A percentile compares a stretch with the other conserved stretches of the same genome.
phyloP scores from a whole-genome alignment of 1,140 invertebrate species.

The Brachystomella parvula region DNA sequence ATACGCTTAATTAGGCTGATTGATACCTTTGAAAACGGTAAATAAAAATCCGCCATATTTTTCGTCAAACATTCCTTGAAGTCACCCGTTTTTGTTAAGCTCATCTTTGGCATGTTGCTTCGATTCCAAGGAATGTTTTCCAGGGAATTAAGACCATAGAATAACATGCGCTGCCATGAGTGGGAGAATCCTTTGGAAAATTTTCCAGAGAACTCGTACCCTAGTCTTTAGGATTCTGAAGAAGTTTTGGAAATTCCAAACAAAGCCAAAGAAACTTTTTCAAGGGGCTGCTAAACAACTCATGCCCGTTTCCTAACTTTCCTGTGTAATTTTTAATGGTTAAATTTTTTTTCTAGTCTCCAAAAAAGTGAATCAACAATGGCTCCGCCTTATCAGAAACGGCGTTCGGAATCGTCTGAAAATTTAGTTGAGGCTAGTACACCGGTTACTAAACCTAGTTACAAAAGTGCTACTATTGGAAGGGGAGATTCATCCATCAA shows the following conservation, averaged over 20 bases:
- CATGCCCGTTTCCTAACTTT: neutral
- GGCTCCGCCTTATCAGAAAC: too few species aligned
- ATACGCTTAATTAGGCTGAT: too few species aligned
- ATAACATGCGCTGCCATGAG: too few species aligned
- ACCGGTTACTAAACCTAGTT: neutral
- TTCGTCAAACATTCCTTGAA: too few species aligned
- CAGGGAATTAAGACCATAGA: too few species aligned
- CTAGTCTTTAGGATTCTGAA: neutral
- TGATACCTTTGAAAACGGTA: too few species aligned
- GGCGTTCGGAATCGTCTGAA: neutral
- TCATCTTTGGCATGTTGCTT: too few species aligned
- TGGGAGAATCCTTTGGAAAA: neutral
- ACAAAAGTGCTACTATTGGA: neutral
- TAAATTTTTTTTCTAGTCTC: neutral
- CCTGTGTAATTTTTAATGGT: neutral
- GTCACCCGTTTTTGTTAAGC: too few species aligned
- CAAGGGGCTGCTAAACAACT: neutral
- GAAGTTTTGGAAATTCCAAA: neutral
- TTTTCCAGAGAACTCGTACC: neutral
- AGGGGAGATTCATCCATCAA: neutral
- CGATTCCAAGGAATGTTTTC: too few species aligned
- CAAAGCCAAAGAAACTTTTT: neutral
- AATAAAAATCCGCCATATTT: too few species aligned
- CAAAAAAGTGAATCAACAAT: neutral
- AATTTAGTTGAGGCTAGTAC: neutral